phyloP scores from a whole-genome alignment of 2,888 invertebrate genomes.

The Ceraclea dissimilis region DNA sequence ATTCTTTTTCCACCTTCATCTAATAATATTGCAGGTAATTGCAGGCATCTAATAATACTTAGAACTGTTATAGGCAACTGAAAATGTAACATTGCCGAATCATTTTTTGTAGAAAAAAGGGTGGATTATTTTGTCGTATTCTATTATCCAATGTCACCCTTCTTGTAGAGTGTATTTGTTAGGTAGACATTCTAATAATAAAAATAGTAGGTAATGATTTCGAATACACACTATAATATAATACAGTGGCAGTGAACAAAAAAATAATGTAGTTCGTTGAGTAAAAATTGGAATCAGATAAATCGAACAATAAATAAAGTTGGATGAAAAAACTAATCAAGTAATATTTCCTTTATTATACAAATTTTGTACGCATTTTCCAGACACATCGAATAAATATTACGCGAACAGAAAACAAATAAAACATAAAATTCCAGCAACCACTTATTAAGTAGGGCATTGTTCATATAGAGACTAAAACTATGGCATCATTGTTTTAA shows the following conservation, averaged over 20 bases:
- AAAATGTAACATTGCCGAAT: too few species aligned
- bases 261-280: background rate
- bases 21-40: too few species aligned
- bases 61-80: too few species aligned
- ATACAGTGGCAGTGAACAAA: background rate
- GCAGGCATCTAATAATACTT: too few species aligned
- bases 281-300: background rate
- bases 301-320: background rate
- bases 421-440: background rate
- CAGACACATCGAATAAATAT: background rate
- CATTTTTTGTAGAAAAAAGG: too few species aligned
- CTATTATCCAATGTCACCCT: too few species aligned
- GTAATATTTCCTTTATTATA: background rate
- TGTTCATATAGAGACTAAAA: background rate
- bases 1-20: too few species aligned
- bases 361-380: background rate
- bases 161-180: too few species aligned
- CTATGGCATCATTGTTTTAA: background rate
- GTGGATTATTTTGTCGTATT: too few species aligned
- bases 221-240: too few species aligned
- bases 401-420: background rate
- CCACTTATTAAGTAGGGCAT: background rate
- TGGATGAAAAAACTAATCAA: background rate
- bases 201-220: too few species aligned
- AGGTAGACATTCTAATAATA: too few species aligned